Conservation (phyloP, 2,113 vertebrate species). For the western clawed frog (Xenopus tropicalis) region UCB_Xtro_10.0 CM004445.2:113998501-113999000, state of each 20-base stretch:
- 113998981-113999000: neutral
- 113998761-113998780: conserved; percentile 57
- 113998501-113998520: no score
- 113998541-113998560: neutral
- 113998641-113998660: conserved; percentile 22
- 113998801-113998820: conserved; percentile 69
- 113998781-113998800: conserved; percentile 68
- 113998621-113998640: conserved; percentile 5
- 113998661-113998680: conserved; percentile 37
- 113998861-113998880: conserved; percentile 59
- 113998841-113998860: conserved; percentile 54
- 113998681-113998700: conserved; percentile 47
- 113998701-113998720: conserved; percentile 40
- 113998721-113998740: conserved; percentile 49
- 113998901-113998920: conserved; percentile 46
- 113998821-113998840: conserved; percentile 61
- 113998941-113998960: conserved; percentile 5
- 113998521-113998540: no score
- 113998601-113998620: conserved; percentile 24
- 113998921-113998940: conserved; percentile 48
- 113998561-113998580: neutral
- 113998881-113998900: conserved; percentile 46
- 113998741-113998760: conserved; percentile 60
- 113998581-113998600: conserved; percentile 3
- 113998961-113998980: neutral